Base-by-base conservation (phyloP, 2,113 vertebrate genomes). In the Platichthys stellatus region DNA sequence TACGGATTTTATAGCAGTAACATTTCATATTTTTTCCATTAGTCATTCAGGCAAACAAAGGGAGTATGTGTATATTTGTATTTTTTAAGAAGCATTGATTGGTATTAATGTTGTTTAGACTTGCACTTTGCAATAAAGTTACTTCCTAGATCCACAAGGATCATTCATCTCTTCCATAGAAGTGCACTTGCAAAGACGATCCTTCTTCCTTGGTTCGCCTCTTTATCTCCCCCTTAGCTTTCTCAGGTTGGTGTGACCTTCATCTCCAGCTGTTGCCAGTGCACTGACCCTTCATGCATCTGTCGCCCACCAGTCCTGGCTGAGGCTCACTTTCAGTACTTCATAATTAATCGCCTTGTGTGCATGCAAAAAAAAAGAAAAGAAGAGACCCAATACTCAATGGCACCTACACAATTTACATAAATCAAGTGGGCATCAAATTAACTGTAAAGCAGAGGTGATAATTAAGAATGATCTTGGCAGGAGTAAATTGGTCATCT, bases 391-490 rank as follows among this genome's bases (percentile, higher is more conserved):
- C 61, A 78, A 72, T 64, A 83, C 77, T 74, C 59, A 38, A 82
- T 69, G 35, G 76, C 64, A 72, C 64, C 74, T 40, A 73, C 18
- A 75, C 58, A 66, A 88, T 89, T 92, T 90, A 85, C 87, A 88
- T 82, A 68, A 89, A 90, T 60, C 90, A 89, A 90, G 89, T 88
- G 86, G 88, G 83, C 47, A 26, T 81, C 85, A 73, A 84, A 90
- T 90, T 91, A 93, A 87, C 69, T 74, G 80, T 77, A 85, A 85
- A 91, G 79, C 82, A 78, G 80, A 83, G 83, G 89, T 83, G 82
- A 91, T 94, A 90, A 93, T 94, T 94, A 93, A 93, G 92, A 92
- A 85, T 81, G 79, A 87, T 88, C 88, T 85, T 81, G 77, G 84
- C 65, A 61, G 69, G 76, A 92, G 74, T 72, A 85, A 90, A 90